Evolutionary conservation across 2,888 invertebrate species (phyloP), one percentile per base, ranked within the genome.

Genomic region (Chironomus riparius): DNA sequence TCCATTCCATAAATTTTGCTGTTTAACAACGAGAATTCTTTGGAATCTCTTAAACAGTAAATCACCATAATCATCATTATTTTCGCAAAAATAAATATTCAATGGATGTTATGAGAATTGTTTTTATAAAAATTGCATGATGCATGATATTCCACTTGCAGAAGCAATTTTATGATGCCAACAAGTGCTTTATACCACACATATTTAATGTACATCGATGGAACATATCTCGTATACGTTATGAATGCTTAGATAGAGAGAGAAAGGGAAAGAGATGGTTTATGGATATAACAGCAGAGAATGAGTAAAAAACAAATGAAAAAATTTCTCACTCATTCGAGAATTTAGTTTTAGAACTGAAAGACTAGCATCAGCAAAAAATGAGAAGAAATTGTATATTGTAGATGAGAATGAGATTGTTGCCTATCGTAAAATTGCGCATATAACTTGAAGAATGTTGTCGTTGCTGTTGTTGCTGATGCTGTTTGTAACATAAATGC

Each of bases 381-480:
- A 38, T 38, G 38, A 13, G 18, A 56, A 56, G 7, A 56, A 56
- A 56, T 15, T 56, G 56, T 56, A 15, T 15, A 56, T 56, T 6
- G 56, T 18, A 65, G 65, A 21, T 13, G 65, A 56, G 56, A 50
- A 50, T 50, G 50, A 56, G 56, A 56, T 56, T 56, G 56, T 56
- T 56, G 56, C 18, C 56, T 56, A 56, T 56, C 56, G 56, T 56
- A 56, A 56, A 56, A 18, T 22, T 70, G 70, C 70, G 50, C 70
- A 70, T 50, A 70, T 70, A 50, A 70, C 56, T 70, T 70, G 50
- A 70, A 24, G 70, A 70, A 70, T 70, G 70, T 70, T 48, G 70
- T 47, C 15, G 18, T 38, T 68, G 28, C 18, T 28, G 68, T 68
- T 68, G 68, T 65, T 65, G 65, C 13, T 65, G 65, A 65, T 56